Percentiles rank a stretch among this genome's conserved stretches.
phyloP scores from a whole-genome alignment of 2,113 vertebrate species.

The Oncorhynchus nerka region DNA sequence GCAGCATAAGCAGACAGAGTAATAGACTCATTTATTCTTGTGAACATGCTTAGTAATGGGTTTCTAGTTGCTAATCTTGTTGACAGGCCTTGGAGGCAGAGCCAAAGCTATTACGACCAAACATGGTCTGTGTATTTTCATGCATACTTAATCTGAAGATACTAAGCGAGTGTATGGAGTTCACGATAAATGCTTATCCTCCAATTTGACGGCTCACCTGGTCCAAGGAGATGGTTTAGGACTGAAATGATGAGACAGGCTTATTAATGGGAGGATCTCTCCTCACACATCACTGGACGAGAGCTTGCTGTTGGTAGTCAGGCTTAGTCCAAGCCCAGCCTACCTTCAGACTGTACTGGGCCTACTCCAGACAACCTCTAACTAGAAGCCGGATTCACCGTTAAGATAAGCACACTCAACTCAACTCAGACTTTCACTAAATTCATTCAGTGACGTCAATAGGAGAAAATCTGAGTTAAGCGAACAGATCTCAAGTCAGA shows the following conservation, averaged over 20 bases:
- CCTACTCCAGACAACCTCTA: no score
- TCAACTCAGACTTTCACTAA: no score
- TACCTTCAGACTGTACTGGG: no score
- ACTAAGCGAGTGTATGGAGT: constrained; percentile 1
- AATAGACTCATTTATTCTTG: not conserved
- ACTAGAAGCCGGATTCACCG: no score
- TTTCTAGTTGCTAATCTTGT: constrained; percentile 6
- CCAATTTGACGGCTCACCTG: constrained; percentile 47
- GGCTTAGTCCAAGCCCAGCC: not conserved
- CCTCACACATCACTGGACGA: not conserved
- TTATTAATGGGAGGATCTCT: not conserved
- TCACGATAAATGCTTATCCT: constrained; percentile 27
- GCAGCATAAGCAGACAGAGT: not conserved
- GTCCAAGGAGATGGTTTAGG: constrained; percentile 16
- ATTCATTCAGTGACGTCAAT: no score
- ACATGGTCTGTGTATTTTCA: not conserved
- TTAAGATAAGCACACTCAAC: no score
- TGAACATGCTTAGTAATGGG: constrained; percentile 1
- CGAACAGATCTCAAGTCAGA: no score
- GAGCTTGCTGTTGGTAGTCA: not conserved
- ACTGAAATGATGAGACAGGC: not conserved
- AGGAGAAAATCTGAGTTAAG: no score
- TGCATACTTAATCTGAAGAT: constrained; percentile 5
- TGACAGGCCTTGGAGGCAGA: not conserved
- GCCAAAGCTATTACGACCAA: not conserved